Base-by-base conservation (phyloP, 2,797 vertebrate species). In the Semotilus atromaculatus region DNA sequence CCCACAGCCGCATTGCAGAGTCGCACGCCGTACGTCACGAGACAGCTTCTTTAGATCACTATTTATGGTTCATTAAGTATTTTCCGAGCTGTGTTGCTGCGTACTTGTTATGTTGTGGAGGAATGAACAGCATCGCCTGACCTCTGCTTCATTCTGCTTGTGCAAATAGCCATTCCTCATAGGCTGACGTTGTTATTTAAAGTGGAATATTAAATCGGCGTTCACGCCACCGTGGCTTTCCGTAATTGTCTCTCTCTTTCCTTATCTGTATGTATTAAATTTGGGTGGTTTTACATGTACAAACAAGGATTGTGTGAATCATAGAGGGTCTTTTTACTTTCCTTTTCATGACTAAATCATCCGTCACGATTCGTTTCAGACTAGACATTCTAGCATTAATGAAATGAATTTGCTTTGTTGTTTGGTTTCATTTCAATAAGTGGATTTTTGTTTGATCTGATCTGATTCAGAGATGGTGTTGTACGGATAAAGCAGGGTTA, bases 1-100 rank as follows among this genome's bases (percentile, higher is more conserved):
- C 48, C 48, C 31, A 75, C 31, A 36, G 48, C 34, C 10, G 87
- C 45, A 84, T 72, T 84, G 86, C 88, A 87, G 87, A 64, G 60
- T 81, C 84, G 81, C 85, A 84, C 84, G 80, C 87, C 85, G 86
- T 88, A 88, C 86, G 83, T 88, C 88, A 85, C 71, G 74, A 79
- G 88, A 87, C 87, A 82, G 88, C 83, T 86, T 87, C 81, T 90
- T 89, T 88, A 90, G 86, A 89, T 87, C 88, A 86, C 78, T 89
- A 83, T 91, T 91, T 90, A 90, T 89, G 87, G 88, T 88, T 89
- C 88, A 90, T 91, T 90, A 89, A 87, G 87, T 90, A 88, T 90
- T 89, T 89, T 86, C 86, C 86, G 83, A 87, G 82, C 83, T 82
- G 80, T 85, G 71, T 87, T 84, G 85, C 86, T 87, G 88, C 86